Base-by-base conservation (phyloP, 2,797 vertebrate genomes). In the Coendou prehensilis region DNA sequence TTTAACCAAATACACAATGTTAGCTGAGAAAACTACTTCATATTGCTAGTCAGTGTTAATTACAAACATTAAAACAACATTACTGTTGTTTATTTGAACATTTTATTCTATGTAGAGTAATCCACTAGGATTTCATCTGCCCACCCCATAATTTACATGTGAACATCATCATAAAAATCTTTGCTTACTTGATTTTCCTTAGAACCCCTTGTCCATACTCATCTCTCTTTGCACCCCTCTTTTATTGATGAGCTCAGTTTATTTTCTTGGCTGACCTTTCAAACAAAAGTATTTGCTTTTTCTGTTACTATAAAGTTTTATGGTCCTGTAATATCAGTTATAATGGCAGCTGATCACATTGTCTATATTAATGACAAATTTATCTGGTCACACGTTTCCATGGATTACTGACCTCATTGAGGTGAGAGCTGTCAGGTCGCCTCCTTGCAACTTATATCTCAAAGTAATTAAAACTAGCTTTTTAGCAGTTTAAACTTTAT, bases 251-350 rank as follows among this genome's bases (percentile, higher is more conserved):
- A 92, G 93, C 67, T 95, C 90, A 91, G 95, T 97, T 87, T 89
- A 3, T 93, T 96, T 96, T 89, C 85, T 96, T 96, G 86, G 81
- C 69, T 97, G 96, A 98, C 88, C 84, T 98, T 98, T 97, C 91
- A 94, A 93, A 96, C n/a, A 71, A 91, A 98, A 85, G 22, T 84
- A 93, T 93, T 97, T 97, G 93, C 30, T 91, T 91, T 95, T 63
- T 95, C 82, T 97, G 86, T 84, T 95, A 56, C 80, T 89, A 92
- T 78, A 93, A 97, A 98, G 84, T 50, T 97, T 97, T 98, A 93
- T 95, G 94, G 97, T 97, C 95, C 86, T 91, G 69, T 93, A 98
- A 97, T 73, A 97, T 96, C 81, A 97, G 71, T 97, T 97, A 97
- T 50, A 71, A 95, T 71, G 67, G 75, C 54, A 95, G 97, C 92